Base-by-base conservation (phyloP, 2,113 vertebrate genomes). In the Morone chrysops region DNA sequence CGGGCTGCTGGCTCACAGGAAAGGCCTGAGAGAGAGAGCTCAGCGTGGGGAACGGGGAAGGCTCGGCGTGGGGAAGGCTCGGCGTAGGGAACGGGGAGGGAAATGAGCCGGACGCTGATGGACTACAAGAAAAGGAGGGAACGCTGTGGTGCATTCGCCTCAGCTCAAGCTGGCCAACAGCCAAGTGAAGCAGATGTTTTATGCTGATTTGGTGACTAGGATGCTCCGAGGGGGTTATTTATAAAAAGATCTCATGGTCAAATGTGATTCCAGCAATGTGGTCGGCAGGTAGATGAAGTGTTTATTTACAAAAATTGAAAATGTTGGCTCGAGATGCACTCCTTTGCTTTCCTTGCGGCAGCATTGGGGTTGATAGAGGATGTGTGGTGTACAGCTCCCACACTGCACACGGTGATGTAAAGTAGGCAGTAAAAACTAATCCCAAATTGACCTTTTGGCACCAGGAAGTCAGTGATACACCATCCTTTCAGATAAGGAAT, bases 161-260 rank as follows among this genome's bases (percentile, higher is more conserved):
- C 60, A n/a, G 40, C 51, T 51, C 17, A 0, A 14, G 48, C 43
- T 87, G 81, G 72, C 70, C 2, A 12, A 25, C 62, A 38, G 83
- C 90, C 83, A 88, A 77, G 14, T 8, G 25, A 60, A 88, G 79
- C 92, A 92, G 91, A 93, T 93, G 92, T 86, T 89, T 31, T 18
- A 51, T 36, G 80, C 78, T 80, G 88, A 89, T 89, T 82, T 20
- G 72, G 70, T 72, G 82, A 68, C 76, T 82, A 4, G 5, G 75
- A 22, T 14, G 70, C 83, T 81, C 75, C 8, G 5, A 31, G 73
- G 75, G 85, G 57, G 36, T 59, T 81, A 80, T 79, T 87, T 78
- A 72, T 60, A 84, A 70, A 84, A 87, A 82, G 56, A 40, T 85
- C 63, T 89, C 65, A 69, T 60, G 79, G 80, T 77, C 77, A 85